These are phyloP conservation scores for Ptychochromis oligacanthus DNA, from an alignment of 2,113 vertebrate genomes.

Conservation along the genomic window DNA sequence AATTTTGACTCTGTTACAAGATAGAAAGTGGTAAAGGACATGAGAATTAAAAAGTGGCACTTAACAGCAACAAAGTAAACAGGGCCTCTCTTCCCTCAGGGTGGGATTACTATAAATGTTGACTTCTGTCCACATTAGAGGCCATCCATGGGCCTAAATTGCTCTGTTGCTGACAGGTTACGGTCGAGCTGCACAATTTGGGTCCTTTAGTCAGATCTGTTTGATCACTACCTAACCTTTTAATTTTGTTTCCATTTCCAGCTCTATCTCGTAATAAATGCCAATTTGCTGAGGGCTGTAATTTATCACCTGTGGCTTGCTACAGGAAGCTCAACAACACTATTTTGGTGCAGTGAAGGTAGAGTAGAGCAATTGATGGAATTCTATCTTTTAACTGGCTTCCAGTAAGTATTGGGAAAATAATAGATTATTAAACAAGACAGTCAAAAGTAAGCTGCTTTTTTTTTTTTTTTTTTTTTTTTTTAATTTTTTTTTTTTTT, in stretches of 20 bases:
- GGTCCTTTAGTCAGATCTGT: constrained; percentile 42
- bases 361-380: not conserved
- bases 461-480: too few species aligned
- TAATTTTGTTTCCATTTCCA: constrained; percentile 54
- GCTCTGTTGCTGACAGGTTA: constrained; percentile 44
- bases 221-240: constrained; percentile 50
- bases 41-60: constrained; percentile 36
- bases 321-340: constrained; percentile 21
- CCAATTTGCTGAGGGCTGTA: constrained; percentile 35
- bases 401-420: too few species aligned
- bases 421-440: too few species aligned
- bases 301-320: constrained; percentile 59
- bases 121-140: constrained; percentile 59
- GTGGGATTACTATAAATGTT: constrained; percentile 51
- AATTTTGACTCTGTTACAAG: not conserved
- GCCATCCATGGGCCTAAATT: constrained; percentile 17
- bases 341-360: constrained; percentile 36
- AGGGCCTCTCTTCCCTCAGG: constrained; percentile 18
- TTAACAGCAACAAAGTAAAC: constrained; percentile 35
- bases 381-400: too few species aligned
- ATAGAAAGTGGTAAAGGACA: not conserved
- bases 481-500: too few species aligned
- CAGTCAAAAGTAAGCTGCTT: not conserved
- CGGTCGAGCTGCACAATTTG: constrained; percentile 39
- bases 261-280: constrained; percentile 41